phyloP scores from a whole-genome alignment of 2,888 invertebrate genomes.

The Theretra japonica region DNA sequence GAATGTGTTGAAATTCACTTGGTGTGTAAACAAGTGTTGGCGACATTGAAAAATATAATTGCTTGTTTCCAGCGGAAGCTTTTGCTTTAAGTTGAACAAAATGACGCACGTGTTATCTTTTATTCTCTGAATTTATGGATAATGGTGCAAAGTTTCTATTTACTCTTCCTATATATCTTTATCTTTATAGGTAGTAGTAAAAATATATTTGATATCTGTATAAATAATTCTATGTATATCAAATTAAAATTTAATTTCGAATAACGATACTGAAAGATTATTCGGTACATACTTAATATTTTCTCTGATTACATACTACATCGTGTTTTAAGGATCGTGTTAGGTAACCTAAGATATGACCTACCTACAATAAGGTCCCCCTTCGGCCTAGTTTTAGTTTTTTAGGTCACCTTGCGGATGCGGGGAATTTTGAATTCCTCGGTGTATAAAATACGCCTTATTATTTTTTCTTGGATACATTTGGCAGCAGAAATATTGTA shows the following conservation, averaged over 20 bases:
- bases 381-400: conserved; percentile 10
- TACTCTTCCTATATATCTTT: no score
- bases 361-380: conserved; percentile 2
- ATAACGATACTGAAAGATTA: not conserved
- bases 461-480: no score
- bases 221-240: no score
- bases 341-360: conserved; percentile 2
- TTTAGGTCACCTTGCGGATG: conserved; percentile 11
- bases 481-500: no score
- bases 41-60: not conserved
- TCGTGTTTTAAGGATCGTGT: not conserved
- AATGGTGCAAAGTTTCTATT: no score
- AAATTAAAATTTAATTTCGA: no score
- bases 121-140: not conserved
- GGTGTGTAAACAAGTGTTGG: conserved; percentile 12
- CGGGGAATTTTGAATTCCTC: no score
- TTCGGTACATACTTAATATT: not conserved
- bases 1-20: conserved; percentile 16
- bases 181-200: no score
- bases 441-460: no score
- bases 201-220: no score
- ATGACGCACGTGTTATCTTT: not conserved
- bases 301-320: not conserved
- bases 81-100: not conserved
- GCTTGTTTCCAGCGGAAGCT: not conserved